phyloP scores from a whole-genome alignment of 2,888 invertebrate genomes.

The Drosophila tanythrix region DNA sequence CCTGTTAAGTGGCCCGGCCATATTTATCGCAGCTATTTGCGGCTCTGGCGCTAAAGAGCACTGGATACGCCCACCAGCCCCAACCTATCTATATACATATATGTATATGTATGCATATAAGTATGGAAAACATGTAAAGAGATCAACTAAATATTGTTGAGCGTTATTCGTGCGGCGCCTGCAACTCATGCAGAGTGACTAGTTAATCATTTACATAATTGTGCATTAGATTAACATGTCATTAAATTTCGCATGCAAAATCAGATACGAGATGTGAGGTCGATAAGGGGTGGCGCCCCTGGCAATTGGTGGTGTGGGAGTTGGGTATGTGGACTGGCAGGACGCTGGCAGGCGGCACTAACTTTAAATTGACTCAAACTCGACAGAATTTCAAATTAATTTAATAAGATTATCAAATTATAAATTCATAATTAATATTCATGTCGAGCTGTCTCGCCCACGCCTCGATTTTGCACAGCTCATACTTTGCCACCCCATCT shows the following conservation, averaged over 20 bases:
- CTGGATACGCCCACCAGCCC: conserved; percentile 37
- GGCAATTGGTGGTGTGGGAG: not conserved
- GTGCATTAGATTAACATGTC: conserved; percentile 66
- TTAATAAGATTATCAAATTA: conserved; percentile 81
- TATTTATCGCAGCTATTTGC: conserved; percentile 56
- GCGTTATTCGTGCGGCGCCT: not conserved
- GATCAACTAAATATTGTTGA: not conserved
- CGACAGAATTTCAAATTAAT: conserved; percentile 77
- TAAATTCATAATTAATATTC: conserved; percentile 79
- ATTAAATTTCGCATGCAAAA: conserved; percentile 60
- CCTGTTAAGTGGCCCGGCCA: conserved; percentile 41
- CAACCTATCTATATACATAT: not conserved
- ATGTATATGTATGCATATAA: not conserved
- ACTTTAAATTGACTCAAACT: conserved; percentile 78
- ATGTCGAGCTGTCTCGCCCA: conserved; percentile 55
- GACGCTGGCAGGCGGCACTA: conserved; percentile 41
- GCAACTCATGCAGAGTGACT: conserved; percentile 23
- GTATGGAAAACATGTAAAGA: not conserved
- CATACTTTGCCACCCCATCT: not conserved
- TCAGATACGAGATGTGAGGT: conserved; percentile 31
- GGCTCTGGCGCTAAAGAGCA: conserved; percentile 36
- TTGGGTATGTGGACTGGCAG: not conserved
- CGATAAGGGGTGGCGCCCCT: conserved; percentile 5
- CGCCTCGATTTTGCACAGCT: conserved; percentile 6
- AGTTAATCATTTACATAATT: conserved; percentile 53